Conservation (phyloP, 2,888 invertebrate species). For the Cephonodes hylas region DNA sequence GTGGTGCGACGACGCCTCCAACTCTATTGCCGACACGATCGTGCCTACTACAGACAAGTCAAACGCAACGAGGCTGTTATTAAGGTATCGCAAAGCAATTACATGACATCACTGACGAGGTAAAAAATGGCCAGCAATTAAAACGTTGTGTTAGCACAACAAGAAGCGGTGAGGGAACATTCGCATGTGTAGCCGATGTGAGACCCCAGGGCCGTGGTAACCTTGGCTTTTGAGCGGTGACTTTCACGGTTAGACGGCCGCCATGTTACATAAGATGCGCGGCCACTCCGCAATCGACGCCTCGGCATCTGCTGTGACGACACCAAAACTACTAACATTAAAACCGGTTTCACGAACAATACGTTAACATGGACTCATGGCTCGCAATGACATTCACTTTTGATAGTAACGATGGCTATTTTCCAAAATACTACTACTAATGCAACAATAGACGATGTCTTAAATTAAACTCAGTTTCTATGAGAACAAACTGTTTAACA, state of each 20-base stretch:
- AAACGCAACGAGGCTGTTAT: slow-evolving; percentile 28
- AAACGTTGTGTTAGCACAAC: slow-evolving; percentile 46
- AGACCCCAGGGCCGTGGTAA: slow-evolving; percentile 72
- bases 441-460: too few relatives aligned
- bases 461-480: too few relatives aligned
- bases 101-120: slow-evolving; percentile 65
- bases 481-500: too few relatives aligned
- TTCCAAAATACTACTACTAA: background rate
- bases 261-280: slow-evolving; percentile 73
- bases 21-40: background rate
- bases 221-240: slow-evolving; percentile 80
- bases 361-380: slow-evolving; percentile 11
- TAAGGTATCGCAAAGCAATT: slow-evolving; percentile 51
- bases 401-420: background rate
- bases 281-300: slow-evolving; percentile 37
- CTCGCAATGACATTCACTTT: slow-evolving; percentile 12
- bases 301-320: slow-evolving; percentile 67
- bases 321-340: slow-evolving; percentile 56
- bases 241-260: slow-evolving; percentile 80
- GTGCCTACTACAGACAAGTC: slow-evolving; percentile 20
- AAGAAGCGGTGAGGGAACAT: slow-evolving; percentile 63
- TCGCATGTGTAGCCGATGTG: slow-evolving; percentile 64
- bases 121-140: slow-evolving; percentile 61
- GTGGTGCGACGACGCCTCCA: background rate
- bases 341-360: slow-evolving; percentile 59